A percentile compares a stretch with the other conserved stretches of the same genome.
These are phyloP conservation scores for Ptychobarbus kaznakovi DNA, from an alignment of 2,797 vertebrate genomes.

Conservation along the genomic window DNA sequence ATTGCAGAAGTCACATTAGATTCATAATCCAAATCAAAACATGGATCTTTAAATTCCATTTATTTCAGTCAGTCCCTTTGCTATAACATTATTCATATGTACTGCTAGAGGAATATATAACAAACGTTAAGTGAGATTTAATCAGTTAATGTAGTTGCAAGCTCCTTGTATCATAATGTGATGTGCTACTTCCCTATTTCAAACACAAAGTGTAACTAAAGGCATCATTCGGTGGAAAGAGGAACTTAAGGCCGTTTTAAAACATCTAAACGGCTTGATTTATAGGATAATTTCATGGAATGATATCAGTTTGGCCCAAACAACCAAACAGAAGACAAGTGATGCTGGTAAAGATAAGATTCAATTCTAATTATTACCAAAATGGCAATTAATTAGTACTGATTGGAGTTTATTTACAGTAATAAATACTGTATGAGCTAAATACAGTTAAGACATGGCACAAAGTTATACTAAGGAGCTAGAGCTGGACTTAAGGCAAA, in stretches of 20 bases:
- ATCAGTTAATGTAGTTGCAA: constrained; percentile 19
- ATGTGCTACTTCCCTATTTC: constrained; percentile 3
- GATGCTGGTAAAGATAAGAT: background rate
- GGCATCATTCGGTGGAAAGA: constrained; percentile 33
- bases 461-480: constrained; percentile 51
- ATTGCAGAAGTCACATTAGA: constrained; percentile 20
- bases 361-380: constrained; percentile 13
- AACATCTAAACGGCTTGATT: background rate
- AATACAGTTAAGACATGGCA: constrained; percentile 25
- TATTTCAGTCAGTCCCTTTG: constrained; percentile 23
- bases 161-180: background rate
- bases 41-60: constrained; percentile 12
- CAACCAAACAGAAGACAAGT: background rate
- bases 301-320: constrained; percentile 24
- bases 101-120: constrained; percentile 24
- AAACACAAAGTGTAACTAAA: constrained; percentile 15
- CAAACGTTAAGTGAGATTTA: background rate
- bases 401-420: constrained; percentile 45
- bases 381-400: constrained; percentile 43
- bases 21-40: constrained; percentile 23
- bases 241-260: background rate
- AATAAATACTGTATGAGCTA: constrained; percentile 51
- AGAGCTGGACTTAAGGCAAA: constrained; percentile 45
- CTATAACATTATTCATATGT: constrained; percentile 11
- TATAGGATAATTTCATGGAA: constrained; percentile 31